Conservation (phyloP, 1,140 invertebrate species). For the Achatina immaculata region DNA sequence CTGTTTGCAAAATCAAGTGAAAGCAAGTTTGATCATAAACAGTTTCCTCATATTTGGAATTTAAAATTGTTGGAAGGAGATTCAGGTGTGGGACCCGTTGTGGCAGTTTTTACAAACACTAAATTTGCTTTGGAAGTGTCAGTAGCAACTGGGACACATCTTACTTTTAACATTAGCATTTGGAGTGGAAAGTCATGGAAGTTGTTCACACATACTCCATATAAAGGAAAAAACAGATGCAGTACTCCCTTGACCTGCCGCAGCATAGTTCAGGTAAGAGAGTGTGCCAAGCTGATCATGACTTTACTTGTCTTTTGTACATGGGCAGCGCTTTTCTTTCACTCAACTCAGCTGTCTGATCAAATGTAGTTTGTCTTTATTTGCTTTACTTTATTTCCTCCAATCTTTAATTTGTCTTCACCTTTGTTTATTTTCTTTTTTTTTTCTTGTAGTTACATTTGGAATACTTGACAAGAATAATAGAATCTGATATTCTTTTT, state of each 20-base stretch:
- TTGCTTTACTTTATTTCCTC: too few relatives aligned
- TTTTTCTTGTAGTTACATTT: too few relatives aligned
- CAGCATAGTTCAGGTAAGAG: constrained; percentile 11
- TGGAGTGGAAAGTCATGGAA: constrained; percentile 9
- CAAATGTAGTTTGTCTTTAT: too few relatives aligned
- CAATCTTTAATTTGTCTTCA: too few relatives aligned
- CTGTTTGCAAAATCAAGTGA: background rate
- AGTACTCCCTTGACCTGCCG: constrained; percentile 8
- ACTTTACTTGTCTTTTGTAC: background rate
- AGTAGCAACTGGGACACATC: background rate
- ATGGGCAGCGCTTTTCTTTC: too few relatives aligned
- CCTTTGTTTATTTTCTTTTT: too few relatives aligned
- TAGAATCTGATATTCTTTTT: too few relatives aligned
- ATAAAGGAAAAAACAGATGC: background rate
- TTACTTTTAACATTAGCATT: constrained; percentile 24
- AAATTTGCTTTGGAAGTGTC: background rate
- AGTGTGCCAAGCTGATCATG: background rate
- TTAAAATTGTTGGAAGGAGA: background rate
- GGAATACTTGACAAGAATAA: too few relatives aligned
- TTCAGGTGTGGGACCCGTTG: background rate
- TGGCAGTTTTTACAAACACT: constrained; percentile 13
- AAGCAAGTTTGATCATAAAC: background rate
- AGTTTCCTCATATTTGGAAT: background rate
- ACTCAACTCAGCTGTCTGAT: too few relatives aligned
- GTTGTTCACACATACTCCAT: background rate